Evolutionary conservation across 2,888 invertebrate genomes (phyloP), one percentile per base, ranked within the genome.

Genomic region (Plemyria rubiginata): DNA sequence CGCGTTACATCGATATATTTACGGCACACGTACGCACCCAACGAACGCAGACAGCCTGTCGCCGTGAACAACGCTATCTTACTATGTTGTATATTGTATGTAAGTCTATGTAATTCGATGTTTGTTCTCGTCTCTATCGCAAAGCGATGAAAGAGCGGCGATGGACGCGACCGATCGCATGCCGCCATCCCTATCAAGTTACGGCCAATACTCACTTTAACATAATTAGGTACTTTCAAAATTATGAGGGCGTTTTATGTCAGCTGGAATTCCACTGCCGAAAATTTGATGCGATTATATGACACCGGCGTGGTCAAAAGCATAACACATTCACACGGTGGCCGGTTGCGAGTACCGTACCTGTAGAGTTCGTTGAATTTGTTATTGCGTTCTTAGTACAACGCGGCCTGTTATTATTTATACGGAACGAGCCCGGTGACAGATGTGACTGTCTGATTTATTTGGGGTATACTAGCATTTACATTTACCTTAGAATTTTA

Each of bases 291-390:
- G 85, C 79, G 82, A 86, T 86, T 87, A 89, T 83, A 84, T 85
- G 87, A 87, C 86, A 86, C 85, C 85, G 84, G 80, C 77, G 73
- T 79, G 77, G 85, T 84, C 85, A 85, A 88, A 87, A 86, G 81
- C 82, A 80, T 80, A 82, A 82, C 82, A 86, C 85, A 89, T 92
- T 91, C 92, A 92, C 92, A 92, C 92, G 91, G 91, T 90, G 86
- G 85, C 81, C 82, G 76, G 82, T 77, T 80, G 79, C 81, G 84
- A 90, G 84, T 89, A 90, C 91, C 88, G 84, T 89, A 90, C 90
- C 87, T 87, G 90, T 87, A 90, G 89, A 87, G 92, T 92, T 92
- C 92, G 91, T 92, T 92, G 92, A 90, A 92, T 92, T 92, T 90
- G 88, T 92, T 92, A 92, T 92, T 86, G 86, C 92, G 85, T 92